Evolutionary conservation across 2,113 vertebrate genomes (phyloP).

Genomic region (Empidonax alnorum): DNA sequence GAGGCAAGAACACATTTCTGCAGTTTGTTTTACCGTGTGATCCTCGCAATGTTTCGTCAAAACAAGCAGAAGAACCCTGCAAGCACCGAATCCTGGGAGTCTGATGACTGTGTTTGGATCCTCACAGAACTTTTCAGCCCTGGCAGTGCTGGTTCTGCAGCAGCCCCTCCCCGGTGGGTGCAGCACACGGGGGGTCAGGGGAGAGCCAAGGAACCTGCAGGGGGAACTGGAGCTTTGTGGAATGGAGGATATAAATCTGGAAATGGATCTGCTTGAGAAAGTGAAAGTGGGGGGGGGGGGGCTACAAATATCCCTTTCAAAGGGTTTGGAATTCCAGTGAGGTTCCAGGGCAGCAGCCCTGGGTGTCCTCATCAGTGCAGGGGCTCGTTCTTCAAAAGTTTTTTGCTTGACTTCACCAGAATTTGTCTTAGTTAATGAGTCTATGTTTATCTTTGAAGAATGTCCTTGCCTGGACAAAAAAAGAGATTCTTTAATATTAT

Average conservation of each 20-base stretch:
- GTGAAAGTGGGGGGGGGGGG: not conserved
- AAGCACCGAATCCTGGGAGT: not conserved
- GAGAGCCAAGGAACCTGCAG: not conserved
- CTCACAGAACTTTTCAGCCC: slow-evolving; percentile 47
- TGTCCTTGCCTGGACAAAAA: not conserved
- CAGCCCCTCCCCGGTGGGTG: slow-evolving; percentile 76
- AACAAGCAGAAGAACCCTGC: not conserved
- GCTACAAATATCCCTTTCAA: not conserved
- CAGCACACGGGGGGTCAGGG: not conserved
- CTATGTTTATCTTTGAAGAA: not conserved
- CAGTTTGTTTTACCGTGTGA: not conserved
- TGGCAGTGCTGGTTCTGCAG: slow-evolving; percentile 50
- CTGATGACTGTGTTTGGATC: slow-evolving; percentile 17
- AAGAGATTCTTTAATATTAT: not conserved
- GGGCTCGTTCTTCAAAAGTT: not conserved
- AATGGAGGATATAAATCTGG: not conserved
- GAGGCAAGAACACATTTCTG: not conserved
- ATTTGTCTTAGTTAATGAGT: not conserved
- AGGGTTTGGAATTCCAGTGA: not conserved
- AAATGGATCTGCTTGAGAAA: not conserved
- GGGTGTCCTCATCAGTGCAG: not conserved
- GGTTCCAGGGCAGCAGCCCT: not conserved
- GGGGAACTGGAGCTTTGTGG: not conserved
- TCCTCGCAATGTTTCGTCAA: not conserved
- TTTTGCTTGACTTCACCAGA: slow-evolving; percentile 5